Base-by-base conservation (phyloP, 2,113 vertebrate species). In the Orycteropus afer region DNA sequence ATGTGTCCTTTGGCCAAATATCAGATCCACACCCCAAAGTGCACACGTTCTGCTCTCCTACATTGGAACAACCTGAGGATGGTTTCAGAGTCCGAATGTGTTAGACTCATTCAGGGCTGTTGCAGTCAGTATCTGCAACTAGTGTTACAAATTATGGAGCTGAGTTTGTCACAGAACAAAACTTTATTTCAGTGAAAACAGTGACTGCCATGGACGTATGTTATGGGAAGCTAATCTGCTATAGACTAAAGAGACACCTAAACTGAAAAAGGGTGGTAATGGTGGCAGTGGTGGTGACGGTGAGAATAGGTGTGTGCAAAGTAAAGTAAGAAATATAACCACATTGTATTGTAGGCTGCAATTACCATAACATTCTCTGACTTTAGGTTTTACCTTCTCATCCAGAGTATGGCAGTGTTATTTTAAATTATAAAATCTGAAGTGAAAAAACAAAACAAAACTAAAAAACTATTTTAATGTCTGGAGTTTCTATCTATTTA, bases 1-100 rank as follows among this genome's bases (percentile, higher is more conserved):
- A 86, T 80, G 14, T 85, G 97, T 95, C 80, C 63, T 95, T 97
- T 97, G 95, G 96, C 95, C 80, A 81, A 92, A 96, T 83, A 96
- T 96, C 93, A 95, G 80, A 84, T 95, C 94, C 14, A 40, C 27
- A 87, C 59, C 86, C 92, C 86, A 59, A 5, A 32, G 87, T 1
- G 32, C 84, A 86, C 37, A 71, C 94, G 93, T 37, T 85, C 42
- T 83, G n/a, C 40, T 83, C 87, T 93, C 45, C 71, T 87, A 94
- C 93, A 29, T 55, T 96, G 0, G 29, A 96, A 90, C 63, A 89
- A 87, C 69, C 69, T 88, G 88, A 96, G 92, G 94, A 95, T 40
- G 51, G 55, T 96, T 97, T 97, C 89, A 90, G 93, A 94, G 77
- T 96, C 84, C 89, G 96, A 95, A 83, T 94, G 47, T 86, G 91